Conservation (phyloP, 2,113 vertebrate genomes). For the Poecile atricapillus region DNA sequence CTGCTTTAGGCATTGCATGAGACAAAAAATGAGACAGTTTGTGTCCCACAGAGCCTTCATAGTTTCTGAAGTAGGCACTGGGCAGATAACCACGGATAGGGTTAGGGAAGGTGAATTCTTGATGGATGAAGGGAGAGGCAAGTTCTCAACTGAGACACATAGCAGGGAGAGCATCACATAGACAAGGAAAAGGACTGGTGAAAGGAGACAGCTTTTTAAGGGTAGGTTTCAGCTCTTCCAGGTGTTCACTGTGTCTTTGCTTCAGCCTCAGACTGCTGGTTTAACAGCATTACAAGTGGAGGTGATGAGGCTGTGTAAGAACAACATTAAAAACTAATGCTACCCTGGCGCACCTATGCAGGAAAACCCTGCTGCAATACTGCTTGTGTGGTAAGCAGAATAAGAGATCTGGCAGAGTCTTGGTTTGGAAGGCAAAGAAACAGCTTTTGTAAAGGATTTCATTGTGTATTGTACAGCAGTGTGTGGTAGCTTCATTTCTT, state of each 20-base stretch:
- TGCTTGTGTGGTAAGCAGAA: conserved; percentile 1
- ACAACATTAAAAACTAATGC: background rate
- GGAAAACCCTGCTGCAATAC: background rate
- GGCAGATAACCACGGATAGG: background rate
- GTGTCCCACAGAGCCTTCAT: background rate
- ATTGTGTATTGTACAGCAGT: background rate
- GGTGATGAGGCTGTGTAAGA: background rate
- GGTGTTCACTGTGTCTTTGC: background rate
- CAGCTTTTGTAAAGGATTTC: conserved; percentile 24
- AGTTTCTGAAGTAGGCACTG: background rate
- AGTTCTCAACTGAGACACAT: background rate
- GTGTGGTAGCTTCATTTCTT: conserved; percentile 3
- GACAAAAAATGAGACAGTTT: background rate
- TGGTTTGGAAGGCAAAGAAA: background rate
- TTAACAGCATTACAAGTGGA: background rate
- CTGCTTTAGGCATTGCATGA: background rate
- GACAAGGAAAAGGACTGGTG: background rate
- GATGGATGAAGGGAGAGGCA: background rate
- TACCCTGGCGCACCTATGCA: background rate
- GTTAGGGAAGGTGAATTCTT: background rate
- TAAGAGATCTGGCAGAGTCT: conserved; percentile 5
- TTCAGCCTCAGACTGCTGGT: background rate
- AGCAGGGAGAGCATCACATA: background rate
- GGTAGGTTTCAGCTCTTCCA: background rate
- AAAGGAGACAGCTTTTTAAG: background rate